Conservation (phyloP, 30 jellyfish, hydroid and myxozoan genomes). For the Hydractinia symbiolongicarpus region DNA sequence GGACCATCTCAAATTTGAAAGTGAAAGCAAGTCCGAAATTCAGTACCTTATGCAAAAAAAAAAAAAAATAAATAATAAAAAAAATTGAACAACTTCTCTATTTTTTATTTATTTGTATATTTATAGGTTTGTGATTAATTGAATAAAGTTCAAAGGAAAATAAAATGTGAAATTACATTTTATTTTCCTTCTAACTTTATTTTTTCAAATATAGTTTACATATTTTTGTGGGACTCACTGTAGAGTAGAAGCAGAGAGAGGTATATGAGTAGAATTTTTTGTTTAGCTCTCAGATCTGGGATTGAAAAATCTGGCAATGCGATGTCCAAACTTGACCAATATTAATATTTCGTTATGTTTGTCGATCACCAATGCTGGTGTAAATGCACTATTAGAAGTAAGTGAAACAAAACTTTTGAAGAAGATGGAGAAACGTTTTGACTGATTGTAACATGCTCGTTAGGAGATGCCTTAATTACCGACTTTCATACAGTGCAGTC, state of each 20-base stretch:
- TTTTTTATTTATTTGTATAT: neutral
- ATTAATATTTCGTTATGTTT: slow-evolving; percentile 47
- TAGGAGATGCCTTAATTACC: too few species aligned
- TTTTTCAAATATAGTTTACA: too few species aligned
- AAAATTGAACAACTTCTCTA: too few species aligned
- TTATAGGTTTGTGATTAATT: neutral
- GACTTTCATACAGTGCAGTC: too few species aligned
- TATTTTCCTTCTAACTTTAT: neutral
- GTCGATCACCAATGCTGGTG: slow-evolving; percentile 46
- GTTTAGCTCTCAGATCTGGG: slow-evolving; percentile 53
- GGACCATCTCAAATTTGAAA: too few species aligned
- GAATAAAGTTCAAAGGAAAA: neutral
- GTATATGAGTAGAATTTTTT: neutral
- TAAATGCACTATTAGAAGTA: slow-evolving; percentile 1
- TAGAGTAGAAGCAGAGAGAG: too few species aligned
- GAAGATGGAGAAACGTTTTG: too few species aligned
- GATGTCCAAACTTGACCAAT: slow-evolving; percentile 39
- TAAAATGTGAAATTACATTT: neutral
- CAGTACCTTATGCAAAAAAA: too few species aligned
- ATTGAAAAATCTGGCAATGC: slow-evolving; percentile 35
- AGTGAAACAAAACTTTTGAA: neutral
- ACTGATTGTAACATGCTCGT: too few species aligned
- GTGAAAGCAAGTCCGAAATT: too few species aligned
- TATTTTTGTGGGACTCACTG: too few species aligned
- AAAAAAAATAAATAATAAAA: too few species aligned